phyloP scores from a whole-genome alignment of 30 jellyfish, hydroid and myxozoan species.

The Aurelia aurita complex sp. Pacific region DNA sequence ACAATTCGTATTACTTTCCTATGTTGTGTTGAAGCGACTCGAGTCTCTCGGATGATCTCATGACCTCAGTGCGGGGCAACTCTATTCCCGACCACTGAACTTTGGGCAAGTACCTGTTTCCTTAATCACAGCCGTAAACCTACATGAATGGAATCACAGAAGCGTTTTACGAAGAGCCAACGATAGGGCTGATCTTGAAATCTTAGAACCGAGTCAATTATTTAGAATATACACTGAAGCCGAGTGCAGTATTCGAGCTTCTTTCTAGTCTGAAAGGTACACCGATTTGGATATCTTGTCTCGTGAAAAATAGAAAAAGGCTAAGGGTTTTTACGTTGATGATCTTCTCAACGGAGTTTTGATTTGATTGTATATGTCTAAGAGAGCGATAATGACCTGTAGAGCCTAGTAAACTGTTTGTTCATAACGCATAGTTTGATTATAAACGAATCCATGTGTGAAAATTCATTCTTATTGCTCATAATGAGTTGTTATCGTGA shows the following conservation, averaged over 20 bases:
- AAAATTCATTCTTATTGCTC: too few species aligned
- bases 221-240: constrained; percentile 5
- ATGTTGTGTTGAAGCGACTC: constrained; percentile 47
- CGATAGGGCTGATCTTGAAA: constrained; percentile 34
- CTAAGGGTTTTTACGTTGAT: too few species aligned
- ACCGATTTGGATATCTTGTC: too few species aligned
- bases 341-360: too few species aligned
- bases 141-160: constrained; percentile 50
- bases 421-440: neutral
- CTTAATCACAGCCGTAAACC: constrained; percentile 49
- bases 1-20: constrained; percentile 1
- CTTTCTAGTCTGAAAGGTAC: neutral
- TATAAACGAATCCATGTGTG: too few species aligned
- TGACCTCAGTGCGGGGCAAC: constrained; percentile 53
- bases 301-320: too few species aligned
- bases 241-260: neutral
- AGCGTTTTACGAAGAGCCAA: constrained; percentile 59
- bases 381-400: neutral
- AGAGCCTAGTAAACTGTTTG: neutral
- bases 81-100: constrained; percentile 77
- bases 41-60: constrained; percentile 68
- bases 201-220: neutral
- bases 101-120: constrained; percentile 65
- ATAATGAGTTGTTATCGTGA: too few species aligned
- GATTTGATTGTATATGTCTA: neutral